Conservation (phyloP, 2,113 vertebrate species). For the Gorsachius goisagi region DNA sequence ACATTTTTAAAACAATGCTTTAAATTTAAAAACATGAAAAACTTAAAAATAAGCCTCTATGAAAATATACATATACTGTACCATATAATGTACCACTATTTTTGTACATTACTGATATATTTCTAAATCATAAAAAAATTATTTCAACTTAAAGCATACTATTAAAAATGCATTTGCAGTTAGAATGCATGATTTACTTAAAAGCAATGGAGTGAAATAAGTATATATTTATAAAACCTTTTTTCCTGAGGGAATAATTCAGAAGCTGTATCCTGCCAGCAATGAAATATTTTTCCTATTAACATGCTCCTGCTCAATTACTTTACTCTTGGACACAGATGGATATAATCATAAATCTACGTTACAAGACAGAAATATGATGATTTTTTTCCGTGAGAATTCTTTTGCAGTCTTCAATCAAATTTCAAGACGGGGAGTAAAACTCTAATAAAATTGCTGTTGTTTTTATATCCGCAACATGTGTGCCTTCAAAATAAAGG, state of each 20-base stretch:
- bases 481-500: not conserved
- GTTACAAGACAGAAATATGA: not conserved
- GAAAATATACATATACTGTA: not conserved
- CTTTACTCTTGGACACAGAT: not conserved
- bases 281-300: not conserved
- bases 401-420: not conserved
- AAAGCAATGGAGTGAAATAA: not conserved
- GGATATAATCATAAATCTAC: conserved; percentile 7
- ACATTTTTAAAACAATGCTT: not conserved
- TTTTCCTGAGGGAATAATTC: not conserved
- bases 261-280: not conserved
- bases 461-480: not conserved
- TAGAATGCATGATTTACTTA: not conserved
- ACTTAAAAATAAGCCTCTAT: not conserved
- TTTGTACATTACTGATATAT: not conserved
- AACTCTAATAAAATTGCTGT: not conserved
- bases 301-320: not conserved
- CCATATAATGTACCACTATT: not conserved
- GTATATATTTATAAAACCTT: not conserved
- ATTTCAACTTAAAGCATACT: not conserved
- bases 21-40: not conserved
- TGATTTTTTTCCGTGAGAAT: not conserved
- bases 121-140: not conserved
- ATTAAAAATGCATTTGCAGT: not conserved
- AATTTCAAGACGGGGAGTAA: not conserved